Percentiles rank a stretch among this genome's conserved stretches.
phyloP scores from a whole-genome alignment of 2,113 vertebrate species.

The Pseudopipra pipra region DNA sequence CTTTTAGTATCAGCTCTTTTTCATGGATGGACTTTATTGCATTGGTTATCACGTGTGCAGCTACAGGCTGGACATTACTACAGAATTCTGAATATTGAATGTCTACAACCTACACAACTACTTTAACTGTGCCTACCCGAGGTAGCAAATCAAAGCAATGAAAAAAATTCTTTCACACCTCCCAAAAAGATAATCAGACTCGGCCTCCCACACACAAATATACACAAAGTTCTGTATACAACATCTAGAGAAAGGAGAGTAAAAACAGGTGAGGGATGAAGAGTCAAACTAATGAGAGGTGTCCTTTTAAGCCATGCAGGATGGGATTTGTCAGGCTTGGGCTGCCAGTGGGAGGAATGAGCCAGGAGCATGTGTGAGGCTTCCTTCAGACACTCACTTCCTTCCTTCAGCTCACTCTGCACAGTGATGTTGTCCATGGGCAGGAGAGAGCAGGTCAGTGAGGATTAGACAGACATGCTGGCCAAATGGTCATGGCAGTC shows the following conservation, averaged over 20 bases:
- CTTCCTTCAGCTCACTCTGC: too few relatives aligned
- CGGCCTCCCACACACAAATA: not conserved
- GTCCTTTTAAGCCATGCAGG: not conserved
- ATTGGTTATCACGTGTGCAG: not conserved
- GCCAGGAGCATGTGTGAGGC: not conserved
- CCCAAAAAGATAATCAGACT: not conserved
- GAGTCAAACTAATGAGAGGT: not conserved
- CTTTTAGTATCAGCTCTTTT: not conserved
- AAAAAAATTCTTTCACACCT: not conserved
- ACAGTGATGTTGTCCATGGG: fast-evolving
- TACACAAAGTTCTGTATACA: not conserved
- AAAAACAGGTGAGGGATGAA: not conserved
- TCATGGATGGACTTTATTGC: not conserved
- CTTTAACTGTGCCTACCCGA: not conserved
- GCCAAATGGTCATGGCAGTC: not conserved
- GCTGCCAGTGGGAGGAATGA: not conserved
- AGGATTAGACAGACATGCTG: fast-evolving
- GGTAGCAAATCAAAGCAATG: not conserved
- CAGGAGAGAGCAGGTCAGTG: not conserved
- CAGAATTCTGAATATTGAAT: not conserved
- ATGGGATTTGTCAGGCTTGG: not conserved
- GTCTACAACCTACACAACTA: not conserved
- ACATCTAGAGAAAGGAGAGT: not conserved
- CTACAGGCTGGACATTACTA: not conserved
- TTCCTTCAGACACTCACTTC: too few relatives aligned